Conservation (phyloP, 2,888 invertebrate species). For the Nyleta sp. region DNA sequence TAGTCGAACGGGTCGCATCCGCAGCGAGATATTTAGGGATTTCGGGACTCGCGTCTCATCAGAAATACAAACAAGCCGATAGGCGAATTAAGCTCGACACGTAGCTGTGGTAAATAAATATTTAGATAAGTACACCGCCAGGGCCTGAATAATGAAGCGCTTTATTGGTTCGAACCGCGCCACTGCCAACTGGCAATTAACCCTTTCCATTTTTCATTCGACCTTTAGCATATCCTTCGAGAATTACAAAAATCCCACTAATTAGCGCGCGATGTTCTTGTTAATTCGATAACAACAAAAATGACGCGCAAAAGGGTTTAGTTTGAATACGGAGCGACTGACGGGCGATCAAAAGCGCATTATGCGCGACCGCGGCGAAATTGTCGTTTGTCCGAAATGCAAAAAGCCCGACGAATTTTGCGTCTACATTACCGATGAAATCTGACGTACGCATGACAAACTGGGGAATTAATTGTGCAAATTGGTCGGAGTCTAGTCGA, state of each 20-base stretch:
- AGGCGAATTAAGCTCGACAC: constrained; percentile 24
- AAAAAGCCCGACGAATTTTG: constrained; percentile 37
- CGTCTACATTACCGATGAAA: constrained; percentile 74
- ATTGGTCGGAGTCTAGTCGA: constrained; percentile 65
- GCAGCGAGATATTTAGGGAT: constrained; percentile 36
- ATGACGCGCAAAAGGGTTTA: constrained; percentile 30
- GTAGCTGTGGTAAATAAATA: constrained; percentile 37
- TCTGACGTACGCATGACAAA: constrained; percentile 77
- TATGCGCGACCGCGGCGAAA: constrained; percentile 29
- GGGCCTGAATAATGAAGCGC: constrained; percentile 34
- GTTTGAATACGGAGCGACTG: constrained; percentile 48
- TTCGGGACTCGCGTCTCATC: constrained; percentile 36
- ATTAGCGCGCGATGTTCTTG: constrained; percentile 6
- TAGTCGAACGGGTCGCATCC: constrained; percentile 36
- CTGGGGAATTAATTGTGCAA: constrained; percentile 79
- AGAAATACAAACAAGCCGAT: constrained; percentile 41
- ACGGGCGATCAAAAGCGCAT: constrained; percentile 57
- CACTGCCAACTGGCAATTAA: constrained; percentile 15
- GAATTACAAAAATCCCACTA: constrained; percentile 17
- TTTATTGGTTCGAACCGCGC: constrained; percentile 26
- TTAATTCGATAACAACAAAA: constrained; percentile 28
- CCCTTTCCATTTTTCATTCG: constrained; percentile 36
- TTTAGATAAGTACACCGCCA: constrained; percentile 36
- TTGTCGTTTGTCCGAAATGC: constrained; percentile 21
- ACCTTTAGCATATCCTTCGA: constrained; percentile 15